These are phyloP conservation scores for Platorchestia sp. DNA, from an alignment of 1,140 invertebrate genomes.

Conservation along the genomic window DNA sequence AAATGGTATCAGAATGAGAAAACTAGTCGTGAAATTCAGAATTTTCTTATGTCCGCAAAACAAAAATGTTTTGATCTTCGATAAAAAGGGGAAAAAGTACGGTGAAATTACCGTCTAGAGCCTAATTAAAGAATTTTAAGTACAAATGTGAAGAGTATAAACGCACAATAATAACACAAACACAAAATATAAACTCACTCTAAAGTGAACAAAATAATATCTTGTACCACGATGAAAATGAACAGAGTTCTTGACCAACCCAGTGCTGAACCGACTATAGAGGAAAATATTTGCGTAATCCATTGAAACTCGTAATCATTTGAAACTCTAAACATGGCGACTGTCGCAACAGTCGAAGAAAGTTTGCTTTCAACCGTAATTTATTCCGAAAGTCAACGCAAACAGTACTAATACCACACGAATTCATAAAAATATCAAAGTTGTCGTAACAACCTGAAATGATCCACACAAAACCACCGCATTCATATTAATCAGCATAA, in stretches of 20 bases:
- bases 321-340: neutral
- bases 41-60: neutral
- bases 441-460: neutral
- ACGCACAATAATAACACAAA: neutral
- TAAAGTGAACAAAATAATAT: neutral
- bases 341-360: neutral
- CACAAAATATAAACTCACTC: neutral
- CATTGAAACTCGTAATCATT: neutral
- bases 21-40: neutral
- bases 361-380: neutral
- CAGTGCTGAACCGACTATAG: no score
- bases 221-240: neutral
- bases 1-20: neutral
- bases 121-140: neutral
- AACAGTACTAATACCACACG: neutral
- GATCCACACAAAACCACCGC: neutral
- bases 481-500: neutral
- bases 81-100: neutral
- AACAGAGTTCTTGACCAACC: neutral
- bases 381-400: neutral
- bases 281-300: neutral
- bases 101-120: neutral
- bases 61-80: neutral
- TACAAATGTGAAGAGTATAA: neutral
- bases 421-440: neutral